These are phyloP conservation scores for Hoplostethus atlanticus DNA, from an alignment of 2,797 vertebrate genomes.

Conservation along the genomic window DNA sequence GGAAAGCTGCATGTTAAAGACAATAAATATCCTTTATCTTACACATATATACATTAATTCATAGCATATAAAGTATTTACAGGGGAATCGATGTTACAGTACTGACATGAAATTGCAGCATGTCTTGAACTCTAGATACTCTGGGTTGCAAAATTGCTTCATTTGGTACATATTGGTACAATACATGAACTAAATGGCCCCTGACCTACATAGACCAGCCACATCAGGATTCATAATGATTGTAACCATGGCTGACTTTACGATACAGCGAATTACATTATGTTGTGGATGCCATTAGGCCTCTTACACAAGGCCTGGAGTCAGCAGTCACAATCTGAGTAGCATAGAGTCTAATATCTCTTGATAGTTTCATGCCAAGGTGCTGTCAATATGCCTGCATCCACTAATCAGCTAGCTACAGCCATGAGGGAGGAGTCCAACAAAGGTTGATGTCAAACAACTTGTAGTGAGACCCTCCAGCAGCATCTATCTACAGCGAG, in stretches of 20 bases:
- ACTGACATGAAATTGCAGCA: constrained; percentile 5
- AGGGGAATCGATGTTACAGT: constrained; percentile 34
- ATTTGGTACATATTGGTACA: background rate
- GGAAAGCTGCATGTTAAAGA: constrained; percentile 1
- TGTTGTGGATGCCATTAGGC: constrained; percentile 5
- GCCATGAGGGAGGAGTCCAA: constrained; percentile 31
- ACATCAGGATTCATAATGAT: background rate
- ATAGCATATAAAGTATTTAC: constrained; percentile 62
- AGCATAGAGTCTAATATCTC: constrained; percentile 15
- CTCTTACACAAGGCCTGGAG: constrained; percentile 12
- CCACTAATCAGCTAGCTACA: constrained; percentile 30
- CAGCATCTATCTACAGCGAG: constrained; percentile 48
- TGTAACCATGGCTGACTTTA: constrained; percentile 21
- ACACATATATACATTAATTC: constrained; percentile 52
- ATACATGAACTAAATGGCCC: constrained; percentile 3
- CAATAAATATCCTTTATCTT: constrained; percentile 75
- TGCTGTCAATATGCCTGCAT: constrained; percentile 35
- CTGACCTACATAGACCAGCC: background rate
- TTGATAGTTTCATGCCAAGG: background rate
- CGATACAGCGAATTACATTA: background rate
- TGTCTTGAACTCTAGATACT: background rate
- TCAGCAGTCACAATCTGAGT: constrained; percentile 27
- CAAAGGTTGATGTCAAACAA: constrained; percentile 38
- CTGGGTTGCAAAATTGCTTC: too few relatives aligned
- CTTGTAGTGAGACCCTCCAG: constrained; percentile 7